A percentile compares a stretch with the other conserved stretches of the same genome.
phyloP scores from a whole-genome alignment of 2,113 vertebrate genomes.

The Rhea pennata region DNA sequence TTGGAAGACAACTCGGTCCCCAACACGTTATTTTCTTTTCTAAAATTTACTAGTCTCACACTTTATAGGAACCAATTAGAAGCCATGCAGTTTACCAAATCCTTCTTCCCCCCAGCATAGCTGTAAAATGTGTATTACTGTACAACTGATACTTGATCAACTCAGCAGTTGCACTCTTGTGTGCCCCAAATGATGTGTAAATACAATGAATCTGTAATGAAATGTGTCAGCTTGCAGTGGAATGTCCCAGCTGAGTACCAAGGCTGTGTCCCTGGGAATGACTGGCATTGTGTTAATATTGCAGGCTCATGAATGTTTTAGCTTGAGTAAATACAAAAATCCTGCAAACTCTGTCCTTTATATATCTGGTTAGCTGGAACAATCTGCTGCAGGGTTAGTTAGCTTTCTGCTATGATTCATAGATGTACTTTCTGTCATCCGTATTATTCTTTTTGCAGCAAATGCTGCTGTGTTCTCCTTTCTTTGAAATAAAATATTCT shows the following conservation, averaged over 20 bases:
- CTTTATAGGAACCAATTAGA: neutral
- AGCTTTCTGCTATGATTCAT: conserved; percentile 17
- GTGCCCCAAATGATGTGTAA: neutral
- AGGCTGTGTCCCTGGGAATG: conserved; percentile 9
- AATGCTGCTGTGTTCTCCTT: neutral
- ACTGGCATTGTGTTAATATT: neutral
- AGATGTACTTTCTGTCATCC: conserved; percentile 17
- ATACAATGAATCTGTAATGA: neutral
- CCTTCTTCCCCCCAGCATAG: neutral
- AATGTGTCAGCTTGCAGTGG: neutral
- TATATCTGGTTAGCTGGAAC: neutral
- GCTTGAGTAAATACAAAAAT: conserved; percentile 39
- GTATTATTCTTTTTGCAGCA: neutral
- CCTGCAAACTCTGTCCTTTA: neutral
- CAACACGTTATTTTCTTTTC: neutral
- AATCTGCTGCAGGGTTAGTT: conserved; percentile 3
- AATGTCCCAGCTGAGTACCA: neutral
- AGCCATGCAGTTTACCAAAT: neutral
- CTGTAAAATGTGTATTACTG: neutral
- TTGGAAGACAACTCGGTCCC: neutral
- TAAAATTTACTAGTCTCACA: neutral
- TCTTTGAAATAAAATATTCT: neutral
- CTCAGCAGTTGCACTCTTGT: neutral
- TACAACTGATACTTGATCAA: neutral
- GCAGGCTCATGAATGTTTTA: conserved; percentile 53